Evolutionary conservation across 2,797 vertebrate species (phyloP).

Genomic region (Tapirus indicus): DNA sequence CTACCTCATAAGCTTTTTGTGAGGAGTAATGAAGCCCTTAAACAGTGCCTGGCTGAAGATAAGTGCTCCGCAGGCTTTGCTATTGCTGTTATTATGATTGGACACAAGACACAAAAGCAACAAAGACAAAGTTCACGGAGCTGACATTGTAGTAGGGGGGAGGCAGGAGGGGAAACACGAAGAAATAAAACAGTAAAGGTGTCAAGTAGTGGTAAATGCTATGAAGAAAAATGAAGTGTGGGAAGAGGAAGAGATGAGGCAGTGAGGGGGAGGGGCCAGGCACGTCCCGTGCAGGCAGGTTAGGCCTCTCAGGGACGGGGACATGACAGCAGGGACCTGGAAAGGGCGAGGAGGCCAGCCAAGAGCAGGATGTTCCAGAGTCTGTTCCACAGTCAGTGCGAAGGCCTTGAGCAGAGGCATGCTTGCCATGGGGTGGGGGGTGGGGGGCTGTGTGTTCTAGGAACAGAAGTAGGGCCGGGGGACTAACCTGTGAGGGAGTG

Average conservation of each 20-base stretch:
- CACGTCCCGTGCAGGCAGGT: background rate
- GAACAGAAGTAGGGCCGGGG: no score
- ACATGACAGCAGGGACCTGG: no score
- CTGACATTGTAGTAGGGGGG: background rate
- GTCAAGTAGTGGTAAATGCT: background rate
- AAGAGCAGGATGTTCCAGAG: background rate
- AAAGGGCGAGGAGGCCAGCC: background rate
- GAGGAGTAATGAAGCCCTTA: background rate
- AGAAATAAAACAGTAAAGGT: background rate
- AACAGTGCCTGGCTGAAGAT: background rate
- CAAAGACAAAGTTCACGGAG: background rate
- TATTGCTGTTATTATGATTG: background rate
- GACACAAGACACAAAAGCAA: background rate
- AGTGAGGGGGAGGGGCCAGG: background rate
- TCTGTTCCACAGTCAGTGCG: background rate
- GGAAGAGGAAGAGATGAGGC: background rate
- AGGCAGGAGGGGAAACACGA: background rate
- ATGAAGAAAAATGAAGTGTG: background rate
- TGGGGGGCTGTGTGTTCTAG: background rate
- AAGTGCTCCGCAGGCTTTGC: background rate
- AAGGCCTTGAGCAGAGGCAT: background rate
- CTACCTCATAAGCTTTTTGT: background rate
- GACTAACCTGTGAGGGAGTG: background rate
- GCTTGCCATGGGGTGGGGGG: background rate
- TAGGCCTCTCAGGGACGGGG: background rate